These are phyloP conservation scores for Lepidonotus clava DNA, from an alignment of 2,888 invertebrate species.

Conservation along the genomic window DNA sequence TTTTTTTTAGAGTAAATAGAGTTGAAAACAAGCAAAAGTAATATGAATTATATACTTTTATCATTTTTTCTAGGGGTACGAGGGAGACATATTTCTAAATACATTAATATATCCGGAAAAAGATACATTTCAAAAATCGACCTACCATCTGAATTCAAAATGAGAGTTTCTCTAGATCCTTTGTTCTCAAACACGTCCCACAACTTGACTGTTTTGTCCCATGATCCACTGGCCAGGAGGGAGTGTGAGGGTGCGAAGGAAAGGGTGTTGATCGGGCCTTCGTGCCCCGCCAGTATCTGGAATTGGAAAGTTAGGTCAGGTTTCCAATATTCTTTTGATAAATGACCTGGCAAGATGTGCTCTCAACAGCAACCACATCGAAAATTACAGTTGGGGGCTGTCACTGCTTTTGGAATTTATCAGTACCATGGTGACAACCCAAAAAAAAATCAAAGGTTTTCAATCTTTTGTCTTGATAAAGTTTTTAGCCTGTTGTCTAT, in stretches of 20 bases:
- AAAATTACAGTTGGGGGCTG: not conserved
- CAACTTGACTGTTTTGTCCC: conserved; percentile 95
- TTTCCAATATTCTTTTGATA: too few species aligned
- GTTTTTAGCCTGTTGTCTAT: too few species aligned
- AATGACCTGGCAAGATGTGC: too few species aligned
- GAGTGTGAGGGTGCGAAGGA: conserved; percentile 87
- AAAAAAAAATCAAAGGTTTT: too few species aligned
- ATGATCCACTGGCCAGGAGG: conserved; percentile 90
- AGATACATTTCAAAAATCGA: not conserved
- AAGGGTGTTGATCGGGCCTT: conserved; percentile 92
- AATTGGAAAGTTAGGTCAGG: too few species aligned
- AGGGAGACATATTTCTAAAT: not conserved
- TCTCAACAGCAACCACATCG: too few species aligned
- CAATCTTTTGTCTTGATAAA: too few species aligned
- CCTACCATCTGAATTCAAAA: conserved; percentile 86
- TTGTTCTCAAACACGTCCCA: conserved; percentile 93
- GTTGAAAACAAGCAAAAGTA: too few species aligned
- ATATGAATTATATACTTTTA: not conserved
- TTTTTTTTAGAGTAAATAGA: too few species aligned
- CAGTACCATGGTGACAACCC: not conserved
- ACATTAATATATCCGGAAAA: too few species aligned
- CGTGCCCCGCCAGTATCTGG: conserved; percentile 90
- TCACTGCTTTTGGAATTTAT: not conserved
- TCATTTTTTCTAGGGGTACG: not conserved
- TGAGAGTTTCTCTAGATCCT: conserved; percentile 90